A percentile compares a stretch with the other conserved stretches of the same genome.
phyloP scores from a whole-genome alignment of 2,797 vertebrate genomes.

The Fratercula arctica region DNA sequence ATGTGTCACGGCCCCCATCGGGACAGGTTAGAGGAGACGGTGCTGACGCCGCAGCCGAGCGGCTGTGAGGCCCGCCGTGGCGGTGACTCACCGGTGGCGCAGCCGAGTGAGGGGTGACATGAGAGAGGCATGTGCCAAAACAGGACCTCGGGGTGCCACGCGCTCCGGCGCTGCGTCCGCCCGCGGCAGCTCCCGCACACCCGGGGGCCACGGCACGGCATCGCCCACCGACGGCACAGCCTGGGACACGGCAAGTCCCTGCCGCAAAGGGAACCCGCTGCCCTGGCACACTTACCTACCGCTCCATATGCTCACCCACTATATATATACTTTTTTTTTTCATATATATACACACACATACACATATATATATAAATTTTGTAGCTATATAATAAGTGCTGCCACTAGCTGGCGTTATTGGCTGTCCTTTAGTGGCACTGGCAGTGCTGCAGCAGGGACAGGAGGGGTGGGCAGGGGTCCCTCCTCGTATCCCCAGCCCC shows the following conservation, averaged over 20 bases:
- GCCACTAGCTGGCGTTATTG: slow-evolving; percentile 66
- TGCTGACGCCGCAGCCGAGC: fast-evolving
- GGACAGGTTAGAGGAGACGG: background rate
- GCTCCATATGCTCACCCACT: fast-evolving
- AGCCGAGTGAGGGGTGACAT: fast-evolving
- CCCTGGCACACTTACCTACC: background rate
- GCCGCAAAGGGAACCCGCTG: background rate
- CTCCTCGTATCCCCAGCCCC: background rate
- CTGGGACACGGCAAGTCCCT: background rate
- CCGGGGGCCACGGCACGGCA: fast-evolving
- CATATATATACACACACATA: too few relatives aligned
- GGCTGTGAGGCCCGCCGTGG: fast-evolving
- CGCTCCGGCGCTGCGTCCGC: fast-evolving
- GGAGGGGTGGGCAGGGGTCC: background rate
- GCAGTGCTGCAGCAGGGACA: background rate
- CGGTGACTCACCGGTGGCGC: background rate
- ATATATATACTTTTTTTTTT: fast-evolving
- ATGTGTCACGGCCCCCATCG: fast-evolving
- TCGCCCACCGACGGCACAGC: fast-evolving
- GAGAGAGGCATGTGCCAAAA: background rate
- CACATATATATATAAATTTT: background rate
- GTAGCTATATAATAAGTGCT: background rate
- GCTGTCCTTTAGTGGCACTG: background rate
- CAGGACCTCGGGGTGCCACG: fast-evolving
- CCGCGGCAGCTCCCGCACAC: fast-evolving